These are phyloP conservation scores for Eristalis intricaria DNA, from an alignment of 2,888 invertebrate genomes.

Conservation along the genomic window DNA sequence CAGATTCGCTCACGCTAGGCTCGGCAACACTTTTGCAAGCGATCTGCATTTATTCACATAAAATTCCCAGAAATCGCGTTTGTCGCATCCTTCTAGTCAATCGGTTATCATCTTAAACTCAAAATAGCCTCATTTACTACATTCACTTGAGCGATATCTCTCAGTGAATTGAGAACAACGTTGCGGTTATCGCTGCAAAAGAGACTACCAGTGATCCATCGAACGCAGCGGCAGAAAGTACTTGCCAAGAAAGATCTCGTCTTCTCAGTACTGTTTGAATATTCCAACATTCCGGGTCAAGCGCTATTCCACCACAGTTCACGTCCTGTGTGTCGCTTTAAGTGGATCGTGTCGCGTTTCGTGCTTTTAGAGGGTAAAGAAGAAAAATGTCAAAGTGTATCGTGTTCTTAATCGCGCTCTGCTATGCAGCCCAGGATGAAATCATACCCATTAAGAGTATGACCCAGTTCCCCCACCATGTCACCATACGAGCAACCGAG, in stretches of 20 bases:
- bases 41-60: no score
- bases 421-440: background rate
- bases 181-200: background rate
- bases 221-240: background rate
- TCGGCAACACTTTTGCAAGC: no score
- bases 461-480: slow-evolving; percentile 46
- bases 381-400: background rate
- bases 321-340: background rate
- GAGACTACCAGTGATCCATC: background rate
- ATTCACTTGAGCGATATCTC: no score
- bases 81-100: no score
- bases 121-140: no score
- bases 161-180: no score
- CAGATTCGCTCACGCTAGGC: no score
- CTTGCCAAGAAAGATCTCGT: background rate
- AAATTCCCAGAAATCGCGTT: no score
- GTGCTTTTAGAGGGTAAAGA: background rate
- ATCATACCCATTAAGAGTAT: background rate
- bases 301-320: background rate
- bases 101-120: no score
- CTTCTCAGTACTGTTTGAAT: background rate
- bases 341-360: background rate
- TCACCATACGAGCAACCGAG: slow-evolving; percentile 35
- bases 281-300: background rate
- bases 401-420: background rate